Evolutionary conservation across 2,797 vertebrate genomes (phyloP).

Genomic region (Acrossocheilus fasciatus): DNA sequence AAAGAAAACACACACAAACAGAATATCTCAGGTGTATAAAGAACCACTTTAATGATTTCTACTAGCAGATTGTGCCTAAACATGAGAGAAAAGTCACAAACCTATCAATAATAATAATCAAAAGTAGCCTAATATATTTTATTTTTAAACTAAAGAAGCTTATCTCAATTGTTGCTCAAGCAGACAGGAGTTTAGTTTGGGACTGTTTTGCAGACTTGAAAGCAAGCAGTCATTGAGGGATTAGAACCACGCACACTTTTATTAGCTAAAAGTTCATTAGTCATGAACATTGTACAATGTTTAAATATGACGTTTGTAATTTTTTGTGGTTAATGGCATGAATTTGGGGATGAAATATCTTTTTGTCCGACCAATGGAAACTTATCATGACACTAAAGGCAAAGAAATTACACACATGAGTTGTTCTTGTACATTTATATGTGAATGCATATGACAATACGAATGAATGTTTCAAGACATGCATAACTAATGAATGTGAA

Average conservation of each 20-base stretch:
- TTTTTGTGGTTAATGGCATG: neutral
- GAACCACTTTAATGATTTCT: neutral
- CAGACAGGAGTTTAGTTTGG: neutral
- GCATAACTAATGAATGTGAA: neutral
- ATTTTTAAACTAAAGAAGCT: neutral
- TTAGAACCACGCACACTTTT: neutral
- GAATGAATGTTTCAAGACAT: neutral
- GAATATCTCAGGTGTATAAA: neutral
- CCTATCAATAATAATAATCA: neutral
- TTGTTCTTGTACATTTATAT: conserved; percentile 39
- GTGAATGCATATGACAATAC: neutral
- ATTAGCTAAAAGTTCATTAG: conserved; percentile 1
- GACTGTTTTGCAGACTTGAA: conserved; percentile 22
- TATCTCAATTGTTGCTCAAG: neutral
- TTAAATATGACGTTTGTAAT: neutral
- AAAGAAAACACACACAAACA: neutral
- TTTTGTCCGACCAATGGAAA: neutral
- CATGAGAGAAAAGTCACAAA: neutral
- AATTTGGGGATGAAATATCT: neutral
- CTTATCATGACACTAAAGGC: neutral
- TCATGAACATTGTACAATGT: neutral
- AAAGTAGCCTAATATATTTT: neutral
- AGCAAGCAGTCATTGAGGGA: conserved; percentile 3
- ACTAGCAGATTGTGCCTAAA: neutral
- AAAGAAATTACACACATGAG: neutral